These are phyloP conservation scores for Lutjanus erythropterus DNA, from an alignment of 2,113 vertebrate species.

Conservation along the genomic window DNA sequence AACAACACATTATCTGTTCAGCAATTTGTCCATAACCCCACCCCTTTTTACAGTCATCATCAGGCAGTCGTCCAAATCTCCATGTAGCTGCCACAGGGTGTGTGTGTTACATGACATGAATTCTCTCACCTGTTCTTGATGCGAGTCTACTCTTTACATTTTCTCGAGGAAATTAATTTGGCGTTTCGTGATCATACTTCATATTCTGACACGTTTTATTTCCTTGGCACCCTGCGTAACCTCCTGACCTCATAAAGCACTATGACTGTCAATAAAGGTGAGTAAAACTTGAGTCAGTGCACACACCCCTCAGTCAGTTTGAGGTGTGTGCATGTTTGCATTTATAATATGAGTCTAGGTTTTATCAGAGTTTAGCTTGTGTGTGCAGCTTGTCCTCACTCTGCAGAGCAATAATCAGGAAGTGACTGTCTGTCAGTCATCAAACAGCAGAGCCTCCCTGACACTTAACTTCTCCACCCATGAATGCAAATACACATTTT, in stretches of 20 bases:
- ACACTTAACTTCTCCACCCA: background rate
- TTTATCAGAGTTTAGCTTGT: background rate
- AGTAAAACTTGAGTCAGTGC: background rate
- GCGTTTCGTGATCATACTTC: background rate
- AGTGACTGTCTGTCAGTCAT: background rate
- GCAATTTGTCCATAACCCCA: too few species aligned
- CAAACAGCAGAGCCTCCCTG: background rate
- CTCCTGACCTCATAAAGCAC: background rate
- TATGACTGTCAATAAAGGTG: background rate
- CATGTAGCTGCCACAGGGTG: background rate
- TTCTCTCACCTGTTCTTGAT: background rate
- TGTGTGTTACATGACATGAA: background rate
- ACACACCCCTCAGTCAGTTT: background rate
- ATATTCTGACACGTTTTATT: background rate
- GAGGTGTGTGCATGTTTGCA: background rate
- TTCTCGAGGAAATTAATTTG: background rate
- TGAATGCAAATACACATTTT: background rate
- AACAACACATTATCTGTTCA: background rate
- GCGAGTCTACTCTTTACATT: too few species aligned
- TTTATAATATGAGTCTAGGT: background rate
- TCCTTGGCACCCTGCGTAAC: background rate
- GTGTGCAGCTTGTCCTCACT: background rate
- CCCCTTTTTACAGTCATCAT: background rate
- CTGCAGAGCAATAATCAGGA: background rate
- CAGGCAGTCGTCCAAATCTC: background rate